Conservation (phyloP, 2,888 invertebrate genomes). For the Ditula angustiorana region DNA sequence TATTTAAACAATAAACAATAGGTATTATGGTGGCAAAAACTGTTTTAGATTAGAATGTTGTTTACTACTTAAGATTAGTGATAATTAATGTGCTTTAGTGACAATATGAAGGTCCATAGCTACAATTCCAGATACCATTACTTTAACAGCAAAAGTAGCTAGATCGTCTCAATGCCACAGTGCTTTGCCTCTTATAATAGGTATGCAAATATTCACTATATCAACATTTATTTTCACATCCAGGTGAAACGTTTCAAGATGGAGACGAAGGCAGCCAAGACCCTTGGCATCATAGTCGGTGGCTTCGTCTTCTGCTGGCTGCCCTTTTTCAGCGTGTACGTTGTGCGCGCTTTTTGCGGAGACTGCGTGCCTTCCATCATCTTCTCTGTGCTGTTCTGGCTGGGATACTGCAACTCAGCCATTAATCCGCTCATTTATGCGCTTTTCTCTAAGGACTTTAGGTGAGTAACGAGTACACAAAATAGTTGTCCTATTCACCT, state of each 20-base stretch:
- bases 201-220: no score
- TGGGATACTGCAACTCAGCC: slow-evolving; percentile 98
- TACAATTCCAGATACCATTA: no score
- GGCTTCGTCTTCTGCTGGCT: slow-evolving; percentile 99
- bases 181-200: no score
- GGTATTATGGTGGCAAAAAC: no score
- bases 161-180: no score
- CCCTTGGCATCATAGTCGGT: slow-evolving; percentile 98
- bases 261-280: slow-evolving; percentile 99
- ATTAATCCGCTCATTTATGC: slow-evolving; percentile 98
- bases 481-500: no score
- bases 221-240: slow-evolving; percentile 41
- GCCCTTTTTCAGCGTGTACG: slow-evolving; percentile 98
- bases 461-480: slow-evolving; percentile 58
- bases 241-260: slow-evolving; percentile 96
- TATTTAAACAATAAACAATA: no score
- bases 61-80: no score
- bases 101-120: no score
- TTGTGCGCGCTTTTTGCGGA: slow-evolving; percentile 94
- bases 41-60: no score
- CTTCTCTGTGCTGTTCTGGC: slow-evolving; percentile 97
- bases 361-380: slow-evolving; percentile 93
- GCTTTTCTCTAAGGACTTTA: slow-evolving; percentile 96
- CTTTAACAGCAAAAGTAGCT: no score
- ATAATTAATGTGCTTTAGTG: no score